Percentiles rank a stretch among this genome's conserved stretches.
phyloP scores from a whole-genome alignment of 1,140 invertebrate species.

The Aphaenogaster ashmeadi region DNA sequence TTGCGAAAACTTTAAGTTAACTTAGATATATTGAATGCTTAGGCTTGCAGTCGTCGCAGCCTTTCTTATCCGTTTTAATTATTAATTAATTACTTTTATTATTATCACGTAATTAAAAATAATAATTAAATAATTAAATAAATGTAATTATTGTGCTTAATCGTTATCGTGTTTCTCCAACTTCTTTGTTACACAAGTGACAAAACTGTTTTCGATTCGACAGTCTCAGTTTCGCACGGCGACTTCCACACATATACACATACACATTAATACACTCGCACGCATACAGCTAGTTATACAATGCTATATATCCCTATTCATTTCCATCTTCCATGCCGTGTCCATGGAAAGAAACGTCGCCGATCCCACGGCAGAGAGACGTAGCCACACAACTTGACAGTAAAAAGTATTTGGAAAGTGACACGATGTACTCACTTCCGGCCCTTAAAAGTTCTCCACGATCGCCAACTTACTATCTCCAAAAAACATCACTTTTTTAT shows the following conservation, averaged over 20 bases:
- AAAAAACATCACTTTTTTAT: neutral
- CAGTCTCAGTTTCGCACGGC: conserved; percentile 34
- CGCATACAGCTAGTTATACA: conserved; percentile 10
- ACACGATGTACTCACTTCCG: conserved; percentile 70
- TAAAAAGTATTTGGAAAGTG: conserved; percentile 80
- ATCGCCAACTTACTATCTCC: neutral
- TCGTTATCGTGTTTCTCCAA: neutral
- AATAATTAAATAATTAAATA: neutral
- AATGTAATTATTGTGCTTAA: neutral
- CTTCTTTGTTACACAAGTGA: conserved; percentile 10
- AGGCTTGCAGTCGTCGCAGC: neutral
- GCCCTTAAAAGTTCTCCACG: conserved; percentile 67
- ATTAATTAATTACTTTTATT: neutral
- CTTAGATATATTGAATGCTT: neutral
- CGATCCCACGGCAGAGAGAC: conserved; percentile 43
- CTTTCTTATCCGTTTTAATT: neutral
- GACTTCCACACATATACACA: neutral
- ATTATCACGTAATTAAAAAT: neutral
- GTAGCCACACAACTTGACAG: neutral
- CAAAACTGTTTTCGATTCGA: conserved; percentile 40
- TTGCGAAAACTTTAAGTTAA: neutral
- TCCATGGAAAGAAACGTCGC: conserved; percentile 6
- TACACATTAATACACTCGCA: neutral
- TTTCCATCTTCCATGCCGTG: conserved; percentile 32
- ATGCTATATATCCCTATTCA: conserved; percentile 11